These are phyloP conservation scores for Meghimatium bilineatum DNA, from an alignment of 2,888 invertebrate genomes.

Conservation along the genomic window DNA sequence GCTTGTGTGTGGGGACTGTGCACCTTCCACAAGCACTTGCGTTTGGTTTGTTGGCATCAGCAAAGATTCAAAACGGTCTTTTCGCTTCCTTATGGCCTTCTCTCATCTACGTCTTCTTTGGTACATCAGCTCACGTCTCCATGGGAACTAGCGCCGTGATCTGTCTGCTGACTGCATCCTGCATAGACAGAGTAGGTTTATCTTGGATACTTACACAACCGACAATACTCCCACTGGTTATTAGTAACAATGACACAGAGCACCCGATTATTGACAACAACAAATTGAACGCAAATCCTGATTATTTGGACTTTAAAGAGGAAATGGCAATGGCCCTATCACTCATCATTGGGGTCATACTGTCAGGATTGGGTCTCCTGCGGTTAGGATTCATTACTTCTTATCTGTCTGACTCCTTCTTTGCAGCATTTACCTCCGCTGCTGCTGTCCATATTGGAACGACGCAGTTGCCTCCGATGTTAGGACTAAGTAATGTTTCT, in stretches of 20 bases:
- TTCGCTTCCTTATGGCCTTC: conserved; percentile 73
- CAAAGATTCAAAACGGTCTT: conserved; percentile 70
- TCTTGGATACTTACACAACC: conserved; percentile 56
- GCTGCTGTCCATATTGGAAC: conserved; percentile 74
- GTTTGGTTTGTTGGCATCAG: conserved; percentile 68
- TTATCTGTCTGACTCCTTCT: conserved; percentile 74
- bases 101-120: conserved; percentile 69
- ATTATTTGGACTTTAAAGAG: conserved; percentile 69
- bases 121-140: conserved; percentile 70
- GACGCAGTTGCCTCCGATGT: conserved; percentile 71
- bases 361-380: conserved; percentile 69
- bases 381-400: conserved; percentile 74
- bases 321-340: conserved; percentile 66
- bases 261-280: no score
- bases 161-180: conserved; percentile 71
- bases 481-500: conserved; percentile 64
- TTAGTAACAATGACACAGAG: no score
- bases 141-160: conserved; percentile 74
- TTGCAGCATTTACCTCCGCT: conserved; percentile 74
- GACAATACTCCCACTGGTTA: conserved; percentile 31
- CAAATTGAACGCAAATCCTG: conserved; percentile 60
- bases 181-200: conserved; percentile 54
- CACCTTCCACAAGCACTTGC: conserved; percentile 75
- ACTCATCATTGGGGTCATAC: conserved; percentile 66
- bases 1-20: conserved; percentile 72